phyloP scores from a whole-genome alignment of 2,888 invertebrate genomes.

The Myathropa florea region DNA sequence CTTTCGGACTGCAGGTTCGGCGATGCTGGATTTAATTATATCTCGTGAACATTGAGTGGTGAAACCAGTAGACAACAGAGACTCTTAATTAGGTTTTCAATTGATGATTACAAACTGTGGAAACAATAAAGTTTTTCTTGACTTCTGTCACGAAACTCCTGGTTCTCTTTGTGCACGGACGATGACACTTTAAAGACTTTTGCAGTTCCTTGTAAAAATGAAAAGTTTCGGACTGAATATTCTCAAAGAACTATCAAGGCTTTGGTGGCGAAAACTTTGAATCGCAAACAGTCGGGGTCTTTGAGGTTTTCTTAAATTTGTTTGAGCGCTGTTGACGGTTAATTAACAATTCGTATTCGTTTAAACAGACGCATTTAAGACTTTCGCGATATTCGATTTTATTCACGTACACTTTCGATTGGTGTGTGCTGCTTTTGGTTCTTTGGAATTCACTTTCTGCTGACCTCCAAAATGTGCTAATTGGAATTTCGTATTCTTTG shows the following conservation, averaged over 20 bases:
- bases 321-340: not conserved
- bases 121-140: not conserved
- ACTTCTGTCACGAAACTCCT: not conserved
- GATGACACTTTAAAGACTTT: not conserved
- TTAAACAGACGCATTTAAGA: not conserved
- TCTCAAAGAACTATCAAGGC: not conserved
- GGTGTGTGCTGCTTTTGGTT: not conserved
- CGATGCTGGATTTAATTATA: conserved; percentile 42
- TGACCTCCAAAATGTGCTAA: not conserved
- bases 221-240: not conserved
- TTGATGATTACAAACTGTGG: conserved; percentile 7
- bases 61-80: conserved; percentile 8
- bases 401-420: not conserved
- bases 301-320: not conserved
- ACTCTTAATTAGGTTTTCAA: conserved; percentile 55
- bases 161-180: not conserved
- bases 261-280: not conserved
- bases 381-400: not conserved
- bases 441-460: not conserved
- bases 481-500: not conserved
- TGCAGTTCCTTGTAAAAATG: not conserved
- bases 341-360: not conserved
- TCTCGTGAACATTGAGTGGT: conserved; percentile 24
- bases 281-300: not conserved
- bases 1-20: not conserved